Base-by-base conservation (phyloP, 2,888 invertebrate genomes). In the Heliconius aoede region DNA sequence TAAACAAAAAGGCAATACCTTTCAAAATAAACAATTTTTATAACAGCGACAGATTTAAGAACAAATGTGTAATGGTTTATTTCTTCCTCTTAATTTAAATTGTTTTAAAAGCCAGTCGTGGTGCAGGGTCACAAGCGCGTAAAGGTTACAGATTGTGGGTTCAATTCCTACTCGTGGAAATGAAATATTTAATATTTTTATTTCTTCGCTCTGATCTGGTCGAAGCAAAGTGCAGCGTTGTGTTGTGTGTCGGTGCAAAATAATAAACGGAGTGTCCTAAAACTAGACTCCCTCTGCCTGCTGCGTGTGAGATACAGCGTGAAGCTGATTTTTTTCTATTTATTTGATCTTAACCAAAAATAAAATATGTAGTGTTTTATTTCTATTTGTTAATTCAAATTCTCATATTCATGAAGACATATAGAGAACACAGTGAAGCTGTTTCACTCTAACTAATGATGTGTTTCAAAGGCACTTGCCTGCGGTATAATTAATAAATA, bases 401-500 rank as follows among this genome's bases (percentile, higher is more conserved):
- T 65, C 72, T 72, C 40, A 64, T 72, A 64, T 72, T 76, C 72
- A 72, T 65, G 71, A 73, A 68, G 74, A 77, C 67, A 28, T 65
- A 72, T 72, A 72, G 73, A 58, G 40, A 72, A 61, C 65, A 69
- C 72, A 62, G 55, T 62, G 74, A 72, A 76, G 76, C 74, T 78
- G 74, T 73, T 73, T 65, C 58, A 58, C 36, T 69, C 67, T 68
- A 78, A 79, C 78, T 78, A 73, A 79, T 76, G 76, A 74, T 72
- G 72, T 51, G 60, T 76, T 72, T 51, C 72, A 74, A 67, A 76
- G 73, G 61, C 75, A 69, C 55, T 69, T 55, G 69, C 61, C 40
- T 72, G 72, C 60, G 18, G 61, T 72, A 74, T 78, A 78, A 79
- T 78, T 79, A 79, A 79, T 79, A 78, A 76, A 74, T 74, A 74